These are phyloP conservation scores for Lydus trimaculatus DNA, from an alignment of 2,888 invertebrate species.

Conservation along the genomic window DNA sequence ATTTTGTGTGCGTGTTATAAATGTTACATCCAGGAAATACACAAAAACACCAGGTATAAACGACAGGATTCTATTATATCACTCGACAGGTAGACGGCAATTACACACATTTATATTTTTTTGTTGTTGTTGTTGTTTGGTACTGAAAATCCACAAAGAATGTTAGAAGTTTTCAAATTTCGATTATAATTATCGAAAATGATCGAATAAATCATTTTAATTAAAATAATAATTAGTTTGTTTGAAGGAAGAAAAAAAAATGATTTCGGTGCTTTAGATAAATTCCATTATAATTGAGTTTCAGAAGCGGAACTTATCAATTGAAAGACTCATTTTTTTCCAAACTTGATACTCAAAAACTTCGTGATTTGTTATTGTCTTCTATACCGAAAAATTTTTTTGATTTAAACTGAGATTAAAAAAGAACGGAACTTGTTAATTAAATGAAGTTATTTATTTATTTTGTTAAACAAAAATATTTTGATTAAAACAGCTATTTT, in stretches of 20 bases:
- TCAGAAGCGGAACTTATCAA: not conserved
- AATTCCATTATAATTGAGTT: conserved; percentile 5
- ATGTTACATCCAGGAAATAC: conserved; percentile 15
- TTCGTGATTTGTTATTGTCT: conserved; percentile 3
- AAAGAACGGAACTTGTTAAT: not conserved
- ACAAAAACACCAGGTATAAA: conserved; percentile 17
- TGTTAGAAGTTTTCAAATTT: not conserved
- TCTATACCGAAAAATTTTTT: not conserved
- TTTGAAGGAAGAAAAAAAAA: not conserved
- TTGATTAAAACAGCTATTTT: not conserved
- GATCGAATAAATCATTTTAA: not conserved
- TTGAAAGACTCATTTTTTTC: not conserved
- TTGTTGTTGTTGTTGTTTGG: conserved; percentile 13
- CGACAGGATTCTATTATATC: conserved; percentile 21
- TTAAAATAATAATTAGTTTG: conserved; percentile 4
- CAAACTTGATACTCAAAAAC: not conserved
- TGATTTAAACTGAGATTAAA: not conserved
- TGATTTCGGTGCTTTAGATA: not conserved
- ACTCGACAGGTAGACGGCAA: conserved; percentile 28
- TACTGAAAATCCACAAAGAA: not conserved
- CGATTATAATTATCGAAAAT: not conserved
- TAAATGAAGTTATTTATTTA: not conserved
- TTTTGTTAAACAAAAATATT: not conserved
- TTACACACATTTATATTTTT: conserved; percentile 23
- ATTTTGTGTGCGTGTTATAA: not conserved